These are phyloP conservation scores for Pseudomyrmex pallidus DNA, from an alignment of 1,140 invertebrate species.

Conservation along the genomic window DNA sequence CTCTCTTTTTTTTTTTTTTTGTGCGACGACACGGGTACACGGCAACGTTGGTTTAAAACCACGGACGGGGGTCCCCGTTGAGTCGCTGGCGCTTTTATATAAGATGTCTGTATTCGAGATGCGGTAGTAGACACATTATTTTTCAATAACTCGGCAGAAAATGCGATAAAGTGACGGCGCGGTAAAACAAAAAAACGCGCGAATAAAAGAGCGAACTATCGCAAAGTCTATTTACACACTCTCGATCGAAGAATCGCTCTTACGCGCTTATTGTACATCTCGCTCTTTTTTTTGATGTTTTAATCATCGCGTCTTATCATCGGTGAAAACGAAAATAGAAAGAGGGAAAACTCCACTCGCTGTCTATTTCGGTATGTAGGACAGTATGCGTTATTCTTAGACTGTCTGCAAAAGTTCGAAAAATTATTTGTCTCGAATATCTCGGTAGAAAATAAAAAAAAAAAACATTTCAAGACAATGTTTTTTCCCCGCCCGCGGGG, in stretches of 20 bases:
- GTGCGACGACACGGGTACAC: neutral
- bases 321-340: slow-evolving; percentile 11
- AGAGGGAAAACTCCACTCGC: neutral
- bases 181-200: neutral
- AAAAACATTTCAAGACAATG: neutral
- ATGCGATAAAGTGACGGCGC: slow-evolving; percentile 13
- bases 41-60: slow-evolving; percentile 32
- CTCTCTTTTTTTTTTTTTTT: too few relatives aligned
- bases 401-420: neutral
- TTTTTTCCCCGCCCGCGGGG: neutral
- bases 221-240: slow-evolving; percentile 7
- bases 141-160: slow-evolving; percentile 28
- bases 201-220: neutral
- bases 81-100: slow-evolving; percentile 39
- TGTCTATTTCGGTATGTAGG: slow-evolving; percentile 15
- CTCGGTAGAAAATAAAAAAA: slow-evolving; percentile 12
- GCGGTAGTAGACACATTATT: slow-evolving; percentile 23
- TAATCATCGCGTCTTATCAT: neutral
- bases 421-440: neutral
- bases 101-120: slow-evolving; percentile 42
- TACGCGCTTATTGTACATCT: neutral
- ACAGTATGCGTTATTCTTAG: slow-evolving; percentile 11
- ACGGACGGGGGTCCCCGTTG: slow-evolving; percentile 1
- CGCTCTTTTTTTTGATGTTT: neutral
- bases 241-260: slow-evolving; percentile 2